Evolutionary conservation across 2,113 vertebrate species (phyloP).

Genomic region (Ariopsis seemanni): DNA sequence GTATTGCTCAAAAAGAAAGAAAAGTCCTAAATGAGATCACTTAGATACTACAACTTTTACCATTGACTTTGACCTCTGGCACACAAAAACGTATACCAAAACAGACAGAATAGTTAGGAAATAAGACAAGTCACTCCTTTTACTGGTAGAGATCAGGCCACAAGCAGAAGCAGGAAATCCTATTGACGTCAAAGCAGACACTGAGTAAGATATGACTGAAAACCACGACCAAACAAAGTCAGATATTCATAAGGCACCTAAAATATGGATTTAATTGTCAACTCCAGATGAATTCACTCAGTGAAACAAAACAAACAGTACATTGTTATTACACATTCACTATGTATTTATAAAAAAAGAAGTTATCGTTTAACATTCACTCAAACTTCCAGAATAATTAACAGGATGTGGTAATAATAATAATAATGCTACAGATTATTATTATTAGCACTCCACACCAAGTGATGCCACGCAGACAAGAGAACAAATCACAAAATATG

Average conservation of each 20-base stretch:
- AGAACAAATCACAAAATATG: background rate
- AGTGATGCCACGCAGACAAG: background rate
- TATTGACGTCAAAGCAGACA: constrained; percentile 50
- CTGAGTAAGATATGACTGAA: constrained; percentile 32
- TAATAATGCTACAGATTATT: background rate
- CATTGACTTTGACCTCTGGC: background rate
- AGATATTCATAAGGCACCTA: background rate
- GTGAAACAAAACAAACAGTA: background rate
- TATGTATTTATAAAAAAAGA: background rate
- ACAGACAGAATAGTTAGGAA: background rate
- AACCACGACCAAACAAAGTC: background rate
- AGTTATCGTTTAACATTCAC: background rate
- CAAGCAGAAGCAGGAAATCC: constrained; percentile 46
- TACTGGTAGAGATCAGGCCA: background rate
- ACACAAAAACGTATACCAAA: background rate
- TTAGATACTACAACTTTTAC: background rate
- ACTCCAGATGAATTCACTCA: background rate
- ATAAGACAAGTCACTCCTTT: background rate
- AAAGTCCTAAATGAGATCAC: background rate
- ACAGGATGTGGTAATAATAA: background rate
- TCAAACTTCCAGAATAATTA: background rate
- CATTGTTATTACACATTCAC: background rate
- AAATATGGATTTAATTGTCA: background rate
- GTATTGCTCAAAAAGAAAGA: background rate
- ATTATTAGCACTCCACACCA: background rate